Base-by-base conservation (phyloP, 2,888 invertebrate genomes). In the Dynastes hyllus region DNA sequence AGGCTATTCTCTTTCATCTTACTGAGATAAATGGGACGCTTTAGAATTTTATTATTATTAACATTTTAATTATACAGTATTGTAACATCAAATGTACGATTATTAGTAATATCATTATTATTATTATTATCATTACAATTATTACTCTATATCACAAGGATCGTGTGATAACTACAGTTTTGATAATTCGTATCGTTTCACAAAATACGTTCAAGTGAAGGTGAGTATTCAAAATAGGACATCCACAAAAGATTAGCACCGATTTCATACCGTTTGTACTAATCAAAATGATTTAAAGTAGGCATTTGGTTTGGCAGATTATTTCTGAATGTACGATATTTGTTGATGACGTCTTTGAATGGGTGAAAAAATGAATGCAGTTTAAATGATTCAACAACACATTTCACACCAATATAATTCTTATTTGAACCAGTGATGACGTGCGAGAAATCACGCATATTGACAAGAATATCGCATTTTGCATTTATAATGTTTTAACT, bases 111-210 rank as follows among this genome's bases (percentile, higher is more conserved):
- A 75, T 45, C 40, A 75, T 75, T 22, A 40, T 73, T 61, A 55
- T 27, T 79, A 55, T 71, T 40, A 66, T 11, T 40, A 66, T 66
- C n/a, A 50, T 69, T 51, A 69, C 8, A 77, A 79, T 79, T 78
- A 76, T 79, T 80, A 79, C 66, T 79, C 66, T 77, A 81, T 84
- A 84, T 84, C 84, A 84, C 84, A 84, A 82, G 81, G 70, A 81
- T 83, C 80, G 81, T 83, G 83, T 82, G 83, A 83, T 82, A 83
- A 84, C 82, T 81, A 78, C 80, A 80, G 80, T 83, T 78, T 80
- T 75, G 80, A 79, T 84, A 84, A 84, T 84, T 84, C 84, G 84
- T 84, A 82, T 84, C 83, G 82, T 84, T 84, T 83, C 82, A 80
- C 80, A 82, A 80, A 82, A 82, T 81, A 80, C 51, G 70, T 58